A percentile compares a stretch with the other conserved stretches of the same genome.
Evolutionary conservation across 2,797 vertebrate species (phyloP).

Genomic region (Galaxias olidus): DNA sequence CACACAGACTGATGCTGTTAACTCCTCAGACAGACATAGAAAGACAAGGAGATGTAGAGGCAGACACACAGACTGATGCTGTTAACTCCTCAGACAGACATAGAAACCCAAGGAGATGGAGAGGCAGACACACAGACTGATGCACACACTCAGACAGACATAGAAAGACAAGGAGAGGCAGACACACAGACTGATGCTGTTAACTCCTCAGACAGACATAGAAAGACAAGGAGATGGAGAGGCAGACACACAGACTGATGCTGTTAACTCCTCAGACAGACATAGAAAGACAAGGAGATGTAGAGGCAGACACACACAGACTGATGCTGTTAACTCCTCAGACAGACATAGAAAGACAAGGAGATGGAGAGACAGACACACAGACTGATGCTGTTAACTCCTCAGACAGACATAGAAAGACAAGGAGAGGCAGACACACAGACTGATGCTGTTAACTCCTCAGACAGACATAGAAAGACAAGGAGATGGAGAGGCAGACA

Average conservation of each 20-base stretch:
- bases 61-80: background rate
- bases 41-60: constrained; percentile 22
- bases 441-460: background rate
- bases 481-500: constrained; percentile 20
- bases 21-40: background rate
- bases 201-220: constrained; percentile 13
- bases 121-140: constrained; percentile 26
- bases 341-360: background rate
- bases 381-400: background rate
- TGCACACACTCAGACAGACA: constrained; percentile 12
- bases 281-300: constrained; percentile 18
- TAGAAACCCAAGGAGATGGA: too few relatives aligned
- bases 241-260: constrained; percentile 6
- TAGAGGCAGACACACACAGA: constrained; percentile 6
- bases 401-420: constrained; percentile 15
- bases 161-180: constrained; percentile 18
- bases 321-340: background rate
- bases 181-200: background rate
- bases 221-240: constrained; percentile 24
- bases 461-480: constrained; percentile 8
- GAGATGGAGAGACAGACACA: background rate
- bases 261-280: background rate
- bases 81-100: background rate
- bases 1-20: constrained; percentile 6
- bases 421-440: constrained; percentile 14